Conservation (phyloP, 2,888 invertebrate species). For the Lasioglossum malachurum region DNA sequence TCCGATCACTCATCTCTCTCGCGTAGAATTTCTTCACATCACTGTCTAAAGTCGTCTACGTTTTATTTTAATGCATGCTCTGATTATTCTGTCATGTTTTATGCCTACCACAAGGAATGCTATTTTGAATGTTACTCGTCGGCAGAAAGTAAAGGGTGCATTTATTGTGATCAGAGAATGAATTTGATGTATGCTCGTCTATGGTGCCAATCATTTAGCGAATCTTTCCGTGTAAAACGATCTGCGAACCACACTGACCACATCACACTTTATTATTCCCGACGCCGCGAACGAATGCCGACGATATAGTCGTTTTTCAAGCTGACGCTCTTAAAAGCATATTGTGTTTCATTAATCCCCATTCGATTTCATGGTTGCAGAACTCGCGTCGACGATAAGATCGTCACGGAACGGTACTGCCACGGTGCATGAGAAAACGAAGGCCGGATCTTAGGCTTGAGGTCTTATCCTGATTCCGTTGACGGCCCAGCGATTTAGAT, state of each 20-base stretch:
- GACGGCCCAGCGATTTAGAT: slow-evolving; percentile 55
- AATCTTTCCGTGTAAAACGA: not conserved
- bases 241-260: not conserved
- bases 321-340: slow-evolving; percentile 35
- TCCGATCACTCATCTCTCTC: not conserved
- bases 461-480: slow-evolving; percentile 33
- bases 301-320: slow-evolving; percentile 27
- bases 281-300: slow-evolving; percentile 9
- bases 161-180: not conserved
- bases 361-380: slow-evolving; percentile 55
- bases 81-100: not conserved
- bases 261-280: not conserved
- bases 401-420: slow-evolving; percentile 44
- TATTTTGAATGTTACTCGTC: not conserved
- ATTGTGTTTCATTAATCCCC: slow-evolving; percentile 55
- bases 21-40: not conserved
- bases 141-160: not conserved
- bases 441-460: not conserved
- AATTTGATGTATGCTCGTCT: not conserved
- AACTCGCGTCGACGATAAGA: slow-evolving; percentile 45
- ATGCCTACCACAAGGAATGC: not conserved
- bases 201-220: not conserved
- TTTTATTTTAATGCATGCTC: not conserved
- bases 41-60: not conserved
- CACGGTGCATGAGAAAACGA: slow-evolving; percentile 34